Evolutionary conservation across 2,888 invertebrate genomes (phyloP), one percentile per base, ranked within the genome.

Genomic region (Plebejus anna): DNA sequence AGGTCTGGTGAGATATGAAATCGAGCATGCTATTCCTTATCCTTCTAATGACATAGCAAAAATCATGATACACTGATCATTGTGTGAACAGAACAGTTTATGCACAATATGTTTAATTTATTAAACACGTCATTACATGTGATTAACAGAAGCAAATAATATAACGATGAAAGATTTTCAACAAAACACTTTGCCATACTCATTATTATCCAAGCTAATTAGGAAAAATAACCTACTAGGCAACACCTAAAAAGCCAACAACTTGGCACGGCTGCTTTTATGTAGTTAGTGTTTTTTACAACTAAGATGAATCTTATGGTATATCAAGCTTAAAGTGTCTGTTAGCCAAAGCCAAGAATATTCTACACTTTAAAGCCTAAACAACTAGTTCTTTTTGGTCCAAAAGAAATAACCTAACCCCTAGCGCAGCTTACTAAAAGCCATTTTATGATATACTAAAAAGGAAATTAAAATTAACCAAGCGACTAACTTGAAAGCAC

Each of bases 381-480:
- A 55, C 55, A 16, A 16, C 16, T 55, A 4, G 1, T 16, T 7
- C 13, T 13, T 55, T 55, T 55, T 16, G 16, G 13, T 4, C 55
- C 55, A 55, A 16, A 55, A 0, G 16, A 71, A 47, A 71, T n/a
- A 71, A 38, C 32, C 16, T 16, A 47, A 9, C 9, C 9, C 55
- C 16, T 55, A 4, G 16, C 55, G 16, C 55, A 55, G 16, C 22
- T 55, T 22, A 22, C 4, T 59, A 22, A 66, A 66, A 32, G 66
- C 32, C 4, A 66, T 13, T 36, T 66, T 66, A 66, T 61, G 66
- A 5, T 2, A 59, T 22, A 22, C 66, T 28, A 11, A 61, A 61
- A 4, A 36, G 66, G 32, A 32, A 66, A 66, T 66, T 66, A 66
- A 66, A 66, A 66, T 66, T 66, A 66, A 36, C 66, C 61, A 66